Evolutionary conservation across 2,797 vertebrate genomes (phyloP).

Genomic region (Enteromius mattozi): DNA sequence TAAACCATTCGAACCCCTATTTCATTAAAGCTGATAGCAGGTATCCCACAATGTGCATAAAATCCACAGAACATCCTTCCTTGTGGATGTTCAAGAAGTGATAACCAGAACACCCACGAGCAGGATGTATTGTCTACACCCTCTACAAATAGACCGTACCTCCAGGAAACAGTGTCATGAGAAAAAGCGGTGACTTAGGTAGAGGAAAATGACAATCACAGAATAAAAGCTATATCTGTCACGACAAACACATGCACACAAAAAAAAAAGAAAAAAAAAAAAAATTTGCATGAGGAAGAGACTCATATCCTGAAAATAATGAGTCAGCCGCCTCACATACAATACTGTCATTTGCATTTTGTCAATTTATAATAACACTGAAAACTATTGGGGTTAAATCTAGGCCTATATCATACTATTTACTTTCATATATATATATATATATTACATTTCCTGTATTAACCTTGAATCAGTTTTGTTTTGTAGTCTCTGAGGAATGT

Average conservation of each 20-base stretch:
- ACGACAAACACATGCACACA: slow-evolving; percentile 20
- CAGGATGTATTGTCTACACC: slow-evolving; percentile 60
- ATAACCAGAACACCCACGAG: slow-evolving; percentile 49
- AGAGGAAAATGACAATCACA: slow-evolving; percentile 49
- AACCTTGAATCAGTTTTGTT: slow-evolving; percentile 17
- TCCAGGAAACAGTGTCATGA: slow-evolving; percentile 61
- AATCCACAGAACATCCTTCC: slow-evolving; percentile 59
- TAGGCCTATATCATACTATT: not conserved
- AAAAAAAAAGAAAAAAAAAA: slow-evolving; percentile 41
- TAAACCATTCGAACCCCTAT: not conserved
- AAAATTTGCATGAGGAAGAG: slow-evolving; percentile 58
- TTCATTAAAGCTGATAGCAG: not conserved
- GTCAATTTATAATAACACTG: not conserved
- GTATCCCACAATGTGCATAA: slow-evolving; percentile 23
- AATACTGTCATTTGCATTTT: not conserved
- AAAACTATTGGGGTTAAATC: not conserved
- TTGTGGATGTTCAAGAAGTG: slow-evolving; percentile 49
- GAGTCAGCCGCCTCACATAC: not conserved
- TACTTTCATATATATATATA: too few species aligned
- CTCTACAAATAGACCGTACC: slow-evolving; percentile 44
- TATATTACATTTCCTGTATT: not conserved
- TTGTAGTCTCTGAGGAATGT: slow-evolving; percentile 19
- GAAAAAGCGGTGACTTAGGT: slow-evolving; percentile 61
- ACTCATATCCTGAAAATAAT: slow-evolving; percentile 56
- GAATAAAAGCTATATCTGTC: slow-evolving; percentile 38